These are phyloP conservation scores for Loripinus fragilis DNA, from an alignment of 2,888 invertebrate species.

Conservation along the genomic window DNA sequence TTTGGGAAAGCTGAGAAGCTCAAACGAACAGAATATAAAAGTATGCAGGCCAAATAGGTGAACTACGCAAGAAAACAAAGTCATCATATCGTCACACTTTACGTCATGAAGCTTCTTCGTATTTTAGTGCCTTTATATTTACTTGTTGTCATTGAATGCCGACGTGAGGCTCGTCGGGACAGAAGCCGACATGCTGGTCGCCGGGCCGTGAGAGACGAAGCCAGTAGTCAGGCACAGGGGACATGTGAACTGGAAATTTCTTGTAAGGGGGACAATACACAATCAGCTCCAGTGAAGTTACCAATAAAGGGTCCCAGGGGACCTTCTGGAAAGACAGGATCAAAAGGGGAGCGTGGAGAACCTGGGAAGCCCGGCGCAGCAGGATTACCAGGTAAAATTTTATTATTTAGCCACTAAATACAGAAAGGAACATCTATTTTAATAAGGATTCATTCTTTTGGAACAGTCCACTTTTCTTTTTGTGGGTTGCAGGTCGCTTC, in stretches of 20 bases:
- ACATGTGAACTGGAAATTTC: slow-evolving; percentile 73
- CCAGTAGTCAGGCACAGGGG: slow-evolving; percentile 44
- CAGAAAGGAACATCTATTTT: too few relatives aligned
- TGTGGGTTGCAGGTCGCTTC: too few relatives aligned
- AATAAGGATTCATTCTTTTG: too few relatives aligned
- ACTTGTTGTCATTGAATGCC: slow-evolving; percentile 26
- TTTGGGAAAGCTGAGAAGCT: not conserved
- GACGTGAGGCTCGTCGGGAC: slow-evolving; percentile 29
- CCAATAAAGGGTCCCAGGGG: slow-evolving; percentile 79
- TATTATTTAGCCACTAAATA: too few relatives aligned
- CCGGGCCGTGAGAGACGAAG: slow-evolving; percentile 45
- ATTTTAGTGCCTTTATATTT: slow-evolving; percentile 54
- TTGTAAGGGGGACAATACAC: slow-evolving; percentile 64
- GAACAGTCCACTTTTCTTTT: too few relatives aligned
- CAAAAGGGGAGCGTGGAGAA: slow-evolving; percentile 73
- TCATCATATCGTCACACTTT: not conserved
- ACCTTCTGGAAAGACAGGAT: slow-evolving; percentile 75
- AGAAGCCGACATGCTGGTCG: slow-evolving; percentile 42
- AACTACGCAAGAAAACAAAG: too few relatives aligned
- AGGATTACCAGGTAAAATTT: slow-evolving; percentile 66
- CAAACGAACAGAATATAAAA: not conserved
- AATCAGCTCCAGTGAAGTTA: slow-evolving; percentile 69
- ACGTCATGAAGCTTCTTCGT: slow-evolving; percentile 37
- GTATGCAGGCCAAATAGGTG: not conserved
- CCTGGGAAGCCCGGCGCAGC: slow-evolving; percentile 73